A percentile compares a stretch with the other conserved stretches of the same genome.
These are phyloP conservation scores for Pristionchus fissidentatus DNA, from an alignment of 2,888 invertebrate genomes.

Conservation along the genomic window DNA sequence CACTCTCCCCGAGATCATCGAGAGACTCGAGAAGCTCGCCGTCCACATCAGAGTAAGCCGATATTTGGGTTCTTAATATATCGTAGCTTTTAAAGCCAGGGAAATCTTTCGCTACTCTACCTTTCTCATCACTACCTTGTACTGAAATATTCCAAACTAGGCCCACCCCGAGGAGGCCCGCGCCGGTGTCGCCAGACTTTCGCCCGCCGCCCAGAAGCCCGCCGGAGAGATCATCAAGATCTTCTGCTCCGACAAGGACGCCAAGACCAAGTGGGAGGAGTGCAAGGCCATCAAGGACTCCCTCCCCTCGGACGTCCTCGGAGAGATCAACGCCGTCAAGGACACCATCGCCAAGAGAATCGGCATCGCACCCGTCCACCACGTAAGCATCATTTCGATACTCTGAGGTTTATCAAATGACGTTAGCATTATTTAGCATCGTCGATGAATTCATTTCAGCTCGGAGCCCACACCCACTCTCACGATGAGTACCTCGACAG, in stretches of 20 bases:
- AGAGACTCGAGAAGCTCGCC: conserved; percentile 24
- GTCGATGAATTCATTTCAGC: too few relatives aligned
- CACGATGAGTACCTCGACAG: conserved; percentile 19
- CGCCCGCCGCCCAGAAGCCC: conserved; percentile 21
- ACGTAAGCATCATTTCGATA: too few relatives aligned
- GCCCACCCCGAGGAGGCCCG: conserved; percentile 16
- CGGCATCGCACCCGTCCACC: conserved; percentile 18
- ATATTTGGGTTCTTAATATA: too few relatives aligned
- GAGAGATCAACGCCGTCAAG: conserved; percentile 17
- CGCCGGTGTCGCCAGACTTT: background rate
- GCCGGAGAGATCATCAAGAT: conserved; percentile 28
- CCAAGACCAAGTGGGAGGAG: background rate
- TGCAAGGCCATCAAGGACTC: background rate
- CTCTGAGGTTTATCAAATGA: too few relatives aligned
- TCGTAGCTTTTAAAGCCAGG: too few relatives aligned
- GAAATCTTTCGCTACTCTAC: too few relatives aligned
- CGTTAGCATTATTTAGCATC: too few relatives aligned
- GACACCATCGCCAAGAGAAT: conserved; percentile 2
- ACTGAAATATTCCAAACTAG: too few relatives aligned
- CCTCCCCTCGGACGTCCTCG: conserved; percentile 13
- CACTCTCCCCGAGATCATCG: background rate
- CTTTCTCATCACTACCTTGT: too few relatives aligned
- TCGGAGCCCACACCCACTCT: background rate
- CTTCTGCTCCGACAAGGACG: conserved; percentile 20
- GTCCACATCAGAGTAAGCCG: conserved; percentile 9